Percentiles rank a stretch among this genome's conserved stretches.
These are phyloP conservation scores for Eupeodes latifasciatus DNA, from an alignment of 2,888 invertebrate species.

Conservation along the genomic window DNA sequence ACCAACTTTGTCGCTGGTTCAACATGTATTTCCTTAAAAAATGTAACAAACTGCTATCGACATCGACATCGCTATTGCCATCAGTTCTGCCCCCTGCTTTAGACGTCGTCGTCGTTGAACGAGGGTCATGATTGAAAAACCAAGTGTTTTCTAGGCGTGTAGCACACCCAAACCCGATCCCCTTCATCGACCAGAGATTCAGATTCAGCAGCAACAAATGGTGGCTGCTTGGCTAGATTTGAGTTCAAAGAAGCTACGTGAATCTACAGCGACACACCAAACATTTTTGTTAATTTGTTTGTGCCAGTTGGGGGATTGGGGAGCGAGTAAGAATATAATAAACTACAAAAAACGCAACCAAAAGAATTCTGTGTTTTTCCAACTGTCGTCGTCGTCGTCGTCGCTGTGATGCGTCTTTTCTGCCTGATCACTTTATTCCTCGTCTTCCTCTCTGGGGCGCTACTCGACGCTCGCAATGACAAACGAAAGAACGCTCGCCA, in stretches of 20 bases:
- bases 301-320: conserved; percentile 22
- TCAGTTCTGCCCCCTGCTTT: not conserved
- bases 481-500: conserved; percentile 61
- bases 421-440: conserved; percentile 13
- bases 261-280: not conserved
- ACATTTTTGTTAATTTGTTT: conserved; percentile 38
- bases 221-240: not conserved
- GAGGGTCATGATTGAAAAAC: conserved; percentile 14
- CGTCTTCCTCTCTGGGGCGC: not conserved
- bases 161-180: conserved; percentile 20
- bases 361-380: conserved; percentile 38
- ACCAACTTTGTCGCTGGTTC: conserved; percentile 39
- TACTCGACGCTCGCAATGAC: conserved; percentile 14
- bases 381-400: conserved; percentile 25
- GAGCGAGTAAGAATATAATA: conserved; percentile 20
- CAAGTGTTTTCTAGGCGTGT: conserved; percentile 37
- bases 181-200: not conserved
- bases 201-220: conserved; percentile 48
- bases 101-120: not conserved
- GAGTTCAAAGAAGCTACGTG: not conserved
- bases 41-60: conserved; percentile 9
- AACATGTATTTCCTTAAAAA: conserved; percentile 62
- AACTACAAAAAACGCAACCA: conserved; percentile 14
- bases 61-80: not conserved
- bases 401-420: conserved; percentile 50